These are phyloP conservation scores for Helogale parvula DNA, from an alignment of 2,113 vertebrate species.

Conservation along the genomic window DNA sequence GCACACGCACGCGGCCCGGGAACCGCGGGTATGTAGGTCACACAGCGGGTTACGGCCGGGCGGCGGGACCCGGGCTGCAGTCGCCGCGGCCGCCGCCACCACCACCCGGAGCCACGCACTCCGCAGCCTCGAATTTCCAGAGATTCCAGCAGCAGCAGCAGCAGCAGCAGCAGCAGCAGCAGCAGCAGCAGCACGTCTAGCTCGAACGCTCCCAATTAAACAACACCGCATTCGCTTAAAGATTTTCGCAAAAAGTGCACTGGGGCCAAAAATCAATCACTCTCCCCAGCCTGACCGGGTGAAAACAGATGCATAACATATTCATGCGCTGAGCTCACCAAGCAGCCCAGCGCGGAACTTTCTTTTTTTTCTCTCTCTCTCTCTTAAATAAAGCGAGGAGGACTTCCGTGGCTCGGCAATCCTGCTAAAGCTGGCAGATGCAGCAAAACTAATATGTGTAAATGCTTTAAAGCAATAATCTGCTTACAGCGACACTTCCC, in stretches of 20 bases:
- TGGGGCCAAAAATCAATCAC: constrained; percentile 87
- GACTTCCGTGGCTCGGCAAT: constrained; percentile 66
- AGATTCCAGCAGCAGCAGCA: constrained; percentile 83
- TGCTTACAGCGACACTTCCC: constrained; percentile 82
- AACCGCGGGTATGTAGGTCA: constrained; percentile 85
- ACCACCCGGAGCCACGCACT: constrained; percentile 68
- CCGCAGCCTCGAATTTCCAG: constrained; percentile 83
- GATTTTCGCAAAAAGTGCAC: constrained; percentile 86
- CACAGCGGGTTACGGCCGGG: constrained; percentile 78
- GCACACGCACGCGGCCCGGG: not conserved
- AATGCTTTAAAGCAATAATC: constrained; percentile 84
- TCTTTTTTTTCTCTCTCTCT: not conserved
- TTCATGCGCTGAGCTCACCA: constrained; percentile 84
- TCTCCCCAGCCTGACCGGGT: constrained; percentile 84
- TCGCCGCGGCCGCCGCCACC: constrained; percentile 9
- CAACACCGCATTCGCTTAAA: constrained; percentile 87
- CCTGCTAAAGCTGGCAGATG: constrained; percentile 84
- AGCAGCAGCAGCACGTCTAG: constrained; percentile 79
- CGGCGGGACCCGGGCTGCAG: not conserved
- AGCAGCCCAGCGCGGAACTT: constrained; percentile 84
- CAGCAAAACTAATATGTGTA: constrained; percentile 87
- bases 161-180: constrained; percentile 69
- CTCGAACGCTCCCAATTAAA: constrained; percentile 91
- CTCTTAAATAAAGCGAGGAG: constrained; percentile 70
- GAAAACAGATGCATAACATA: constrained; percentile 86